Evolutionary conservation across 2,113 vertebrate species (phyloP), one percentile per base, ranked within the genome.

Genomic region (Poecile atricapillus): DNA sequence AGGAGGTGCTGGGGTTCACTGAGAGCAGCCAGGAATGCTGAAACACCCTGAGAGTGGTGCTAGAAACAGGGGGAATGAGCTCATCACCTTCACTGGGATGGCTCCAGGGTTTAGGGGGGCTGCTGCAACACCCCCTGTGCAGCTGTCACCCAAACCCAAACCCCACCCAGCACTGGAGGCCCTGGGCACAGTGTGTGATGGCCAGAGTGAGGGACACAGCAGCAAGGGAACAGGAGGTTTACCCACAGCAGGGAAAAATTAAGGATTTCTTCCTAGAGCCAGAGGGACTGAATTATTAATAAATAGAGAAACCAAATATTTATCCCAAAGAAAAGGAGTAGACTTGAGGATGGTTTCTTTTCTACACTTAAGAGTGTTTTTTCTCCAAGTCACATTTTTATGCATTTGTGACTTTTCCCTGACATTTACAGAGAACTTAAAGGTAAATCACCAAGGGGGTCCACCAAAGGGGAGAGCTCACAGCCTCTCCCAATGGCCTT

Each of bases 1-100:
- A n/a, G 44, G 27, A 53, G 47, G 25, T 53, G 69, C 1, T 74
- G 55, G 49, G 46, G 11, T 12, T 67, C 82, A 4, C 43, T 20
- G 62, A 2, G 39, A 63, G 35, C 30, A 5, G n/a, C 8, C 39
- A 15, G 52, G 44, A 37, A 20, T 1, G 4, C 13, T 52, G 13
- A 64, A 37, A 47, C 56, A 35, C n/a, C 27, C 64, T 18, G 14
- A 28, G 44, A 39, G 17, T 6, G 41, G 6, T 22, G 10, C 50
- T 27, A 1, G 76, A 41, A 60, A 62, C 1, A 3, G 9, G 20
- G 23, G 11, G 47, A 28, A 11, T 0, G 4, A 46, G 13, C 3
- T 3, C 13, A 2, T 9, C 37, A 50, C 31, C 44, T 9, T 35
- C 62, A 14, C 5, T 27, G 4, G 50, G 44, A 5, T 20, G 64